Conservation (phyloP, 2,888 invertebrate species). For the Sinopyrophorus schimmeli region DNA sequence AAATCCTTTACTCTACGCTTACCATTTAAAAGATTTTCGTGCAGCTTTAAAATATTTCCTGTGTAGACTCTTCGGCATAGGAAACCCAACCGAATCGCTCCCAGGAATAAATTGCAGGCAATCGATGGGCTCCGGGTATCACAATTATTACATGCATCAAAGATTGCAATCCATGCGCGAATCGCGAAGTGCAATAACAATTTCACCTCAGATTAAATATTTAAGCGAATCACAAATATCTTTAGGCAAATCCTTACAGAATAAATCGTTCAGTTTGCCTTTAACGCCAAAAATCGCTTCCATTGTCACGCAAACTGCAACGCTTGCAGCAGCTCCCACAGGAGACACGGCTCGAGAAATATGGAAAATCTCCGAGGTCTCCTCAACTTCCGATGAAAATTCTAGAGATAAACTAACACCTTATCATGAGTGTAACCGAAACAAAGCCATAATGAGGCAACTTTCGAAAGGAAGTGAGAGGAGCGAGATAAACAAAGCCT, state of each 20-base stretch:
- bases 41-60: slow-evolving; percentile 76
- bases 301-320: slow-evolving; percentile 51
- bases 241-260: slow-evolving; percentile 9
- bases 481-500: slow-evolving; percentile 27
- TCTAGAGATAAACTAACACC: slow-evolving; percentile 38
- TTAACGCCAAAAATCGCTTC: slow-evolving; percentile 27
- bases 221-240: slow-evolving; percentile 27
- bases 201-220: slow-evolving; percentile 17
- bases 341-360: slow-evolving; percentile 51
- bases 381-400: slow-evolving; percentile 51
- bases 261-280: slow-evolving; percentile 16
- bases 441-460: slow-evolving; percentile 27
- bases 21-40: slow-evolving; percentile 86
- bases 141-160: slow-evolving; percentile 20
- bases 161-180: slow-evolving; percentile 20
- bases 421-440: slow-evolving; percentile 32
- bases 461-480: slow-evolving; percentile 23
- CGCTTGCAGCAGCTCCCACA: slow-evolving; percentile 53
- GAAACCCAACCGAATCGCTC: slow-evolving; percentile 3
- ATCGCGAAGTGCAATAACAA: slow-evolving; percentile 10
- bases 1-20: slow-evolving; percentile 90
- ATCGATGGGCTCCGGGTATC: slow-evolving; percentile 46
- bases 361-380: slow-evolving; percentile 60
- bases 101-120: slow-evolving; percentile 49
- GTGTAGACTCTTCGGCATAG: slow-evolving; percentile 59